A percentile compares a stretch with the other conserved stretches of the same genome.
Evolutionary conservation across 1,140 invertebrate genomes (phyloP).

Genomic region (Papilio xuthus): DNA sequence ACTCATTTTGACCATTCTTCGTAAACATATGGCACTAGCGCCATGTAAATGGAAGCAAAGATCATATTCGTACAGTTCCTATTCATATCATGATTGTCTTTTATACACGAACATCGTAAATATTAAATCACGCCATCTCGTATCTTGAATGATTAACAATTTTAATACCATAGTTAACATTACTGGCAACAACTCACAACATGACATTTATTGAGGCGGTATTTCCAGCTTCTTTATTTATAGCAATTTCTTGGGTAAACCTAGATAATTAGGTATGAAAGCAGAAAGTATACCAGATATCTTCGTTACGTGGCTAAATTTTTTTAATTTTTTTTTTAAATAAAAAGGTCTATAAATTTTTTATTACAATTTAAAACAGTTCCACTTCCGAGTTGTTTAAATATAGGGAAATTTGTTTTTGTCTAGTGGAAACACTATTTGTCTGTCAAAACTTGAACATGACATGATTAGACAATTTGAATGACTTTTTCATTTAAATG

Average conservation of each 20-base stretch:
- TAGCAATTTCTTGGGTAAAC: neutral
- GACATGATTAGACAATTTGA: conserved; percentile 1
- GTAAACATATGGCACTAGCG: no score
- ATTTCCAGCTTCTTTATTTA: neutral
- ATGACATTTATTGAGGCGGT: neutral
- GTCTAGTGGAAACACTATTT: neutral
- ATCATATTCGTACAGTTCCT: no score
- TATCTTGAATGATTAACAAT: neutral
- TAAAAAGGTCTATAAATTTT: neutral
- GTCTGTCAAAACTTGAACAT: neutral
- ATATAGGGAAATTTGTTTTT: neutral
- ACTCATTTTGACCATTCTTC: no score
- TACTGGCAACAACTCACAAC: neutral
- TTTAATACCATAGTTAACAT: neutral
- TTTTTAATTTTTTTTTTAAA: no score
- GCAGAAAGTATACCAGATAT: no score
- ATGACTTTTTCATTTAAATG: neutral
- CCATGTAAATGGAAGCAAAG: no score
- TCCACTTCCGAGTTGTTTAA: neutral
- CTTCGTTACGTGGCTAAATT: neutral
- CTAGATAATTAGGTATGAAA: neutral
- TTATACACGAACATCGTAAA: neutral
- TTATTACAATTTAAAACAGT: neutral
- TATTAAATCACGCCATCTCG: neutral
- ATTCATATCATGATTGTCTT: neutral